A percentile compares a stretch with the other conserved stretches of the same genome.
phyloP scores from a whole-genome alignment of 2,888 invertebrate genomes.

The Digitonthophagus gazella region DNA sequence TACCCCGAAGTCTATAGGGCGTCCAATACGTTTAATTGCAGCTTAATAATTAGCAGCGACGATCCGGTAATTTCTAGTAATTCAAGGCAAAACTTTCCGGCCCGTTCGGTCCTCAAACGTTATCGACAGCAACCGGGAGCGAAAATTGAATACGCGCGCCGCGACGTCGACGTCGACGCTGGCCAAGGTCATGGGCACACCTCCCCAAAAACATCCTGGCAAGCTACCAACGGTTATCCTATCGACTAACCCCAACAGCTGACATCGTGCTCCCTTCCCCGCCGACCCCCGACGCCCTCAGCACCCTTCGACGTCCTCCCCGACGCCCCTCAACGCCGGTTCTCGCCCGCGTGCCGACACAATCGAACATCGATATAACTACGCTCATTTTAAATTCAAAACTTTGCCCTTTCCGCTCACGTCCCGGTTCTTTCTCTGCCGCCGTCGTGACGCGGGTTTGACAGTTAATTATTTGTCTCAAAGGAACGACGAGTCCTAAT shows the following conservation, averaged over 20 bases:
- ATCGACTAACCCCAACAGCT: slow-evolving; percentile 22
- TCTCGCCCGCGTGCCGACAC: not conserved
- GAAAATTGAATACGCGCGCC: not conserved
- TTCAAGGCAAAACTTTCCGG: not conserved
- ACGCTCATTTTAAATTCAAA: slow-evolving; percentile 14
- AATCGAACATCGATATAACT: slow-evolving; percentile 3
- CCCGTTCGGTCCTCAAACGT: not conserved
- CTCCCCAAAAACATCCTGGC: slow-evolving; percentile 24
- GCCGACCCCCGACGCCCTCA: not conserved
- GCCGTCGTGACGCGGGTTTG: not conserved
- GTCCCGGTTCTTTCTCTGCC: not conserved
- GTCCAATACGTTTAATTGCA: not conserved
- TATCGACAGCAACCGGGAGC: not conserved
- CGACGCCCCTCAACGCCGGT: not conserved
- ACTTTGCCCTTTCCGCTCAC: slow-evolving; percentile 3
- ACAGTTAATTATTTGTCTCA: not conserved
- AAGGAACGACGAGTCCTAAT: not conserved
- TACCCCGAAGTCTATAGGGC: not conserved
- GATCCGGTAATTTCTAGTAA: not conserved
- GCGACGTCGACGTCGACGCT: not conserved
- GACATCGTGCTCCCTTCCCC: slow-evolving; percentile 13
- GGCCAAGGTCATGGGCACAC: slow-evolving; percentile 24
- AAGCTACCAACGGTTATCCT: slow-evolving; percentile 18
- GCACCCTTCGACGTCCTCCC: not conserved
- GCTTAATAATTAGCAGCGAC: not conserved